Conservation (phyloP, 2,113 vertebrate genomes). For the Proteles cristata region DNA sequence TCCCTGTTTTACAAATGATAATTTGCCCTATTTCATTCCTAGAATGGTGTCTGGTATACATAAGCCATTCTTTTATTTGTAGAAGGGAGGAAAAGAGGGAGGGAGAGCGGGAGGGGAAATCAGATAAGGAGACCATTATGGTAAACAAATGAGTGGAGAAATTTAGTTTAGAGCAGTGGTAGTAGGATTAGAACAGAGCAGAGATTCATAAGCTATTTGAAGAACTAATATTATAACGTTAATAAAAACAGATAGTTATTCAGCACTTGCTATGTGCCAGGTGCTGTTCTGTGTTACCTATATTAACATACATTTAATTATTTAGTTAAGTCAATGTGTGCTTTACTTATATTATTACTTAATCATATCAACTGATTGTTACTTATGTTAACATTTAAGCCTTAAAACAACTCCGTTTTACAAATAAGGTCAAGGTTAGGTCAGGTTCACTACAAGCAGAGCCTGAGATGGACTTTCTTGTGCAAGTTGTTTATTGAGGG, state of each 20-base stretch:
- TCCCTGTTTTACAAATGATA: background rate
- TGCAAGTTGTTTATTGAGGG: background rate
- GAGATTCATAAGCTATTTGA: background rate
- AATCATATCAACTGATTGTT: background rate
- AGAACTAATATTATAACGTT: background rate
- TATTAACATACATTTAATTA: background rate
- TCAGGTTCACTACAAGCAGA: background rate
- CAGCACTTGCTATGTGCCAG: background rate
- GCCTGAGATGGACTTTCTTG: background rate
- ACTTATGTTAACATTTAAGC: background rate
- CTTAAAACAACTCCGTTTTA: background rate
- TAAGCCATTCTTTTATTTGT: background rate
- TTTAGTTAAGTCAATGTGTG: background rate
- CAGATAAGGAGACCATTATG: background rate
- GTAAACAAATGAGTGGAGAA: background rate
- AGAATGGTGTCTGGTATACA: background rate
- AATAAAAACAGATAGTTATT: background rate
- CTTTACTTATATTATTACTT: constrained; percentile 1
- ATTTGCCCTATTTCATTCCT: background rate
- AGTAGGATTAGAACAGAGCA: background rate
- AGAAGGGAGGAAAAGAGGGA: background rate
- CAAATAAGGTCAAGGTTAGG: background rate
- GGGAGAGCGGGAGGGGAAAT: background rate
- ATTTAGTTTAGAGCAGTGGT: background rate
- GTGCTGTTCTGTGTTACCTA: background rate